Evolutionary conservation across 1,140 invertebrate genomes (phyloP).

Genomic region (Drosophila mojavensis): DNA sequence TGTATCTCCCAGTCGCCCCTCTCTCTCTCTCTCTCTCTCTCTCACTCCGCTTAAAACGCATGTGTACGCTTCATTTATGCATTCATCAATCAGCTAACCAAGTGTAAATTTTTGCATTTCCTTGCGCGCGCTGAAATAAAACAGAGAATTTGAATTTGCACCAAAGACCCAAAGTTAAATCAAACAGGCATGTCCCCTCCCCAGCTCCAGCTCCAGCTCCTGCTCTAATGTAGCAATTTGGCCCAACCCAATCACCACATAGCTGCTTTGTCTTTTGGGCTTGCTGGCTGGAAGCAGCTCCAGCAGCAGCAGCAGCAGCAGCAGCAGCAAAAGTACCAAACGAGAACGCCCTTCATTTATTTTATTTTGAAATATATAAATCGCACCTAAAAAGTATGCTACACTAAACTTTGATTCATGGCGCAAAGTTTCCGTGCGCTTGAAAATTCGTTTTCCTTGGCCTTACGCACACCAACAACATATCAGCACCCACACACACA

Average conservation of each 20-base stretch:
- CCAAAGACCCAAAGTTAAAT: conserved; percentile 37
- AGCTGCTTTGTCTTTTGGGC: conserved; percentile 74
- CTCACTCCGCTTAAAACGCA: conserved; percentile 48
- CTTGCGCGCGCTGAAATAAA: conserved; percentile 73
- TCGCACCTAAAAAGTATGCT: conserved; percentile 81
- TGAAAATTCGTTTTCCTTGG: conserved; percentile 71
- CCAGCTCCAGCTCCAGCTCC: too few species aligned
- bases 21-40: too few species aligned
- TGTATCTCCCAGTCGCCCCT: background rate
- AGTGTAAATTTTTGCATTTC: conserved; percentile 83
- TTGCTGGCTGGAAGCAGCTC: conserved; percentile 19
- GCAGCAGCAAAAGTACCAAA: conserved; percentile 22
- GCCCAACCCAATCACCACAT: conserved; percentile 20
- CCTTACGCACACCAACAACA: conserved; percentile 63
- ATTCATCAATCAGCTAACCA: conserved; percentile 84
- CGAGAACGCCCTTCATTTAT: conserved; percentile 78
- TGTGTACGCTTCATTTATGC: conserved; percentile 83
- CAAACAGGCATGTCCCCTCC: conserved; percentile 9
- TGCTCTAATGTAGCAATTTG: conserved; percentile 12
- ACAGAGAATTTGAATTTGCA: conserved; percentile 77
- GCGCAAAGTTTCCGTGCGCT: conserved; percentile 76
- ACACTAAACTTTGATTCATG: conserved; percentile 83
- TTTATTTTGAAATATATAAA: conserved; percentile 83
- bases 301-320: background rate
- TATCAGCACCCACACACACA: background rate